Conservation (phyloP, 1,140 invertebrate genomes). For the Babylonia areolata region DNA sequence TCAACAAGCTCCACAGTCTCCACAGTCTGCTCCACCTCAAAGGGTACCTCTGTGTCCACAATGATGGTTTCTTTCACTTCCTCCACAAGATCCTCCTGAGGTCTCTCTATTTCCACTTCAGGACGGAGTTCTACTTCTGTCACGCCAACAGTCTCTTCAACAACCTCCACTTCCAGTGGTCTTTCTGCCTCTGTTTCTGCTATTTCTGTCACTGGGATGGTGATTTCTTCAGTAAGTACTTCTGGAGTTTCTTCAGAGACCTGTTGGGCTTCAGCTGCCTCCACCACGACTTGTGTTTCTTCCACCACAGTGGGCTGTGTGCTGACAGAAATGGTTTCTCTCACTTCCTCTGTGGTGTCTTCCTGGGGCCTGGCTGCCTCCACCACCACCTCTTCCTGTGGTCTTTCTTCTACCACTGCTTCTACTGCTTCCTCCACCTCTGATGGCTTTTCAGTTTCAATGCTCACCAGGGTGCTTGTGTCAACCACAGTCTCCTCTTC, state of each 20-base stretch:
- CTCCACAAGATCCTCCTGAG: slow-evolving; percentile 1
- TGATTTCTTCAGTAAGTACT: slow-evolving; percentile 18
- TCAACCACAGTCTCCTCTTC: slow-evolving; percentile 46
- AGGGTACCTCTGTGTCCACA: slow-evolving; percentile 24
- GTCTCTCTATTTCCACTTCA: slow-evolving; percentile 20
- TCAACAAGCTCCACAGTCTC: slow-evolving; percentile 36
- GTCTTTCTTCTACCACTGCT: not conserved
- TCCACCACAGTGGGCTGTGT: slow-evolving; percentile 24
- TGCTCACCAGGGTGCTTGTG: slow-evolving; percentile 28
- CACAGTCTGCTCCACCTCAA: slow-evolving; percentile 40
- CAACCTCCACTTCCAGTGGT: slow-evolving; percentile 8
- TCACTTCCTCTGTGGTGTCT: slow-evolving; percentile 42
- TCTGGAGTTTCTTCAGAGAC: slow-evolving; percentile 29
- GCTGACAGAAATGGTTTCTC: slow-evolving; percentile 35
- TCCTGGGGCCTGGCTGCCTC: slow-evolving; percentile 23
- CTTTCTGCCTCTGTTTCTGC: slow-evolving; percentile 17
- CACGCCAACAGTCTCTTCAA: slow-evolving; percentile 22
- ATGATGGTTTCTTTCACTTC: slow-evolving; percentile 44
- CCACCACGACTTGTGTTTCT: slow-evolving; percentile 31
- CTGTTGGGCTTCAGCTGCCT: slow-evolving; percentile 33
- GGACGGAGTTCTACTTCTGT: slow-evolving; percentile 5
- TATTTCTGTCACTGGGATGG: slow-evolving; percentile 18
- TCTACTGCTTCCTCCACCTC: slow-evolving; percentile 43
- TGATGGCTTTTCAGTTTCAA: slow-evolving; percentile 47
- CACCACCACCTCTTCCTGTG: not conserved